Conservation (phyloP, 2,113 vertebrate genomes). For the Atrichornis clamosus region DNA sequence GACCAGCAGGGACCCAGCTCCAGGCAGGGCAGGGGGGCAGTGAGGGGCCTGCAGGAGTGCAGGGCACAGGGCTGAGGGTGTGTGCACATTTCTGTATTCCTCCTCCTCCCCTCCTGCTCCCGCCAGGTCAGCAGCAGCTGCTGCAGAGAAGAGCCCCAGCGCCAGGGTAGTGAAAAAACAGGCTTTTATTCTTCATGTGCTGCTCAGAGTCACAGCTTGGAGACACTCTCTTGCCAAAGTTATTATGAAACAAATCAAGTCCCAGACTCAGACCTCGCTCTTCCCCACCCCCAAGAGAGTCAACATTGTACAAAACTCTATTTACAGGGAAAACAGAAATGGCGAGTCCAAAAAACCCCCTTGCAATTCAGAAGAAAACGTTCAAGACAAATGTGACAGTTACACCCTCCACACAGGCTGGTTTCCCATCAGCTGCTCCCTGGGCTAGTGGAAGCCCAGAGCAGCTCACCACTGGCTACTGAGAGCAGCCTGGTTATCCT, state of each 20-base stretch:
- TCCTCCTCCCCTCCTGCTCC: neutral
- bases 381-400: neutral
- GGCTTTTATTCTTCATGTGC: conserved; percentile 67
- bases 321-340: conserved; percentile 77
- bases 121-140: neutral
- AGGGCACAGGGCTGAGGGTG: neutral
- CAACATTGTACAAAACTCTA: conserved; percentile 79
- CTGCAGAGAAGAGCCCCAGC: neutral
- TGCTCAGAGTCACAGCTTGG: conserved; percentile 30
- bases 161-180: conserved; percentile 39
- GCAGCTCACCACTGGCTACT: neutral
- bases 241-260: conserved; percentile 52
- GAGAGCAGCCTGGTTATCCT: neutral
- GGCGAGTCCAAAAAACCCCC: neutral
- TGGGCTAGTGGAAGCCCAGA: neutral
- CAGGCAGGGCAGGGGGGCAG: neutral
- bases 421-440: neutral
- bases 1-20: neutral
- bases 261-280: conserved; percentile 21
- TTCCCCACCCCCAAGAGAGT: conserved; percentile 49
- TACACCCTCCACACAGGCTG: neutral
- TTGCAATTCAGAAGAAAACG: neutral
- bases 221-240: conserved; percentile 40
- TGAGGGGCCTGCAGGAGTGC: neutral
- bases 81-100: neutral